Evolutionary conservation across 2,888 invertebrate genomes (phyloP), one percentile per base, ranked within the genome.

Genomic region (Drosophila limbata): DNA sequence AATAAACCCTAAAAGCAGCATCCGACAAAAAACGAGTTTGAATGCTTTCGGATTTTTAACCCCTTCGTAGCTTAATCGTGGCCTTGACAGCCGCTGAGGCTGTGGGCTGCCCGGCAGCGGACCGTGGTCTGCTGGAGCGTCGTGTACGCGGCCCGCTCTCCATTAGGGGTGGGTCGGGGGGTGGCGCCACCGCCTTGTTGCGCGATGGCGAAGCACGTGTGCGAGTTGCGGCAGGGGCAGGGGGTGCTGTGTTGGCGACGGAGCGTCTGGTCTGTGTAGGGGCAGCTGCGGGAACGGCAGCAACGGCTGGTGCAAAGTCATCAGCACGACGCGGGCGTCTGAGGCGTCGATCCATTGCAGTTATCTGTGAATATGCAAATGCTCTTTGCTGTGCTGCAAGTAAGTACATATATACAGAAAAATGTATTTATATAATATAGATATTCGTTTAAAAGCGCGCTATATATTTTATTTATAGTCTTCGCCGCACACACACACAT

Each of bases 51-150:
- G n/a, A n/a, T n/a, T n/a, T n/a, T n/a, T n/a, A n/a, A n/a, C n/a
- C n/a, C n/a, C n/a, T n/a, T n/a, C n/a, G 82, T 15, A 71, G 59
- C 35, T 89, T 82, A 13, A 77, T 48, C 10, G 80, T 73, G 59
- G 82, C 52, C 52, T 82, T 81, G 48, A 74, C 47, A 13, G 81
- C 33, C 1, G 75, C 52, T 1, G 76, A 21, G 3, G 75, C 44
- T 28, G 55, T 72, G 4, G 87, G 64, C n/a, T 80, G 70, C 0
- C 92, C 77, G 13, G 80, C 69, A 2, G 91, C 94, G 67, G 94
- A 94, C 50, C 93, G 92, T 8, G 91, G 86, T 11, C 93, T 91
- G 15, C 94, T 94, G 25, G 94, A 94, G 80, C 94, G 94, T 5
- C 93, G 93, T 17, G 79, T 72, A 15, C 81, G 88, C 8, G 74